Percentiles rank a stretch among this genome's conserved stretches.
phyloP scores from a whole-genome alignment of 2,888 invertebrate species.

The Thera britannica region DNA sequence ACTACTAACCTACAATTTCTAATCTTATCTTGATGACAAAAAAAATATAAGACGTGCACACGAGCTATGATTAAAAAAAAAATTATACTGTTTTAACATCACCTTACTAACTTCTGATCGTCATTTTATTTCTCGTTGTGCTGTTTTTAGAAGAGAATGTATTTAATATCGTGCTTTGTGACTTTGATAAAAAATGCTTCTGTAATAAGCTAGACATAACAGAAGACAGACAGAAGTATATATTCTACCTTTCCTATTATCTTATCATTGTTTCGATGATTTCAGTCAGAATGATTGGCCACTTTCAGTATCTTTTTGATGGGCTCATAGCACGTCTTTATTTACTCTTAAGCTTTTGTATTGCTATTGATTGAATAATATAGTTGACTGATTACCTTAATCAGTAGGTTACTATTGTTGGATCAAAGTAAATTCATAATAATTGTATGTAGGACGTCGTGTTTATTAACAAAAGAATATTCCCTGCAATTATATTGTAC shows the following conservation, averaged over 20 bases:
- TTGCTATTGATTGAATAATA: too few relatives aligned
- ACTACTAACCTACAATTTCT: neutral
- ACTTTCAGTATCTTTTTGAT: neutral
- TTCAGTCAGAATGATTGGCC: neutral
- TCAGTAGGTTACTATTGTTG: too few relatives aligned
- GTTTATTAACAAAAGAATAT: too few relatives aligned
- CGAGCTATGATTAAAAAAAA: neutral
- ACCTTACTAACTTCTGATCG: neutral
- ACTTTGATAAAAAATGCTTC: too few relatives aligned
- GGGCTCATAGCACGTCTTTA: neutral
- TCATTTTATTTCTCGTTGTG: neutral
- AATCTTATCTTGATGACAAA: conserved; percentile 1
- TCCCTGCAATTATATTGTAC: too few relatives aligned
- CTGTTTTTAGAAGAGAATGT: too few relatives aligned
- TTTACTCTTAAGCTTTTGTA: too few relatives aligned
- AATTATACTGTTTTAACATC: neutral
- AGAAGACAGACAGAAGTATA: neutral
- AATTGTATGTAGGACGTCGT: too few relatives aligned
- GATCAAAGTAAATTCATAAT: too few relatives aligned
- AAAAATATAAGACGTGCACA: neutral
- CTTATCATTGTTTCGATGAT: neutral
- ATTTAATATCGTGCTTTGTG: too few relatives aligned
- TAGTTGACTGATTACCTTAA: too few relatives aligned
- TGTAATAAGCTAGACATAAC: neutral
- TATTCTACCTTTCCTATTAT: neutral